Percentiles rank a stretch among this genome's conserved stretches.
phyloP scores from a whole-genome alignment of 2,888 invertebrate genomes.

The Drosophila affinis region DNA sequence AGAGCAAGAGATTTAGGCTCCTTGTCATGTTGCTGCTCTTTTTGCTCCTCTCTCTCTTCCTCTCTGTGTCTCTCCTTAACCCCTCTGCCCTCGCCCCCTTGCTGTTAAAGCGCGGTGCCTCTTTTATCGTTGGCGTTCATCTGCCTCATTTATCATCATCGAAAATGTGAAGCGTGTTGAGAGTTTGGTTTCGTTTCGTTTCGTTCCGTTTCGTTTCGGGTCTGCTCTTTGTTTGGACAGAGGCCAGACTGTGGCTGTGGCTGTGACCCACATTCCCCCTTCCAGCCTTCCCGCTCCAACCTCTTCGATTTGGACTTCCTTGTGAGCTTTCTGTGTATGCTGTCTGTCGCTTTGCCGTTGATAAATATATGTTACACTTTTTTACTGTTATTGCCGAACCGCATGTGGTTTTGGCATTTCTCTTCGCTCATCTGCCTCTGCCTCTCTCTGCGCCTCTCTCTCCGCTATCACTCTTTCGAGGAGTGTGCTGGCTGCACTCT shows the following conservation, averaged over 20 bases:
- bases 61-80: no score
- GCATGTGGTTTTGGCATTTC: constrained; percentile 74
- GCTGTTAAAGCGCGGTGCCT: constrained; percentile 49
- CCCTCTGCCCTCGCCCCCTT: constrained; percentile 11
- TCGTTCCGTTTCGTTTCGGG: constrained; percentile 33
- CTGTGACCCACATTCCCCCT: constrained; percentile 40
- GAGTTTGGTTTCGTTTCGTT: constrained; percentile 46
- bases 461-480: background rate
- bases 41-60: constrained; percentile 11
- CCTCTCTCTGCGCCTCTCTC: background rate
- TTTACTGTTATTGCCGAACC: constrained; percentile 76
- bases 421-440: constrained; percentile 32
- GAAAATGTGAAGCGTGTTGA: constrained; percentile 77
- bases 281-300: constrained; percentile 7
- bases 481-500: constrained; percentile 53
- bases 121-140: constrained; percentile 72
- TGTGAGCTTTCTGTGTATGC: constrained; percentile 35
- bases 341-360: constrained; percentile 71
- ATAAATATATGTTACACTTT: constrained; percentile 79
- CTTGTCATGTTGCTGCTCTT: constrained; percentile 26
- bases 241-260: constrained; percentile 32
- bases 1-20: constrained; percentile 38
- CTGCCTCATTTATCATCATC: constrained; percentile 75
- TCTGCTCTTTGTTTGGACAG: constrained; percentile 49
- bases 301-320: constrained; percentile 51